Conservation (phyloP, 2,888 invertebrate species). For the Pomacea canaliculata region DNA sequence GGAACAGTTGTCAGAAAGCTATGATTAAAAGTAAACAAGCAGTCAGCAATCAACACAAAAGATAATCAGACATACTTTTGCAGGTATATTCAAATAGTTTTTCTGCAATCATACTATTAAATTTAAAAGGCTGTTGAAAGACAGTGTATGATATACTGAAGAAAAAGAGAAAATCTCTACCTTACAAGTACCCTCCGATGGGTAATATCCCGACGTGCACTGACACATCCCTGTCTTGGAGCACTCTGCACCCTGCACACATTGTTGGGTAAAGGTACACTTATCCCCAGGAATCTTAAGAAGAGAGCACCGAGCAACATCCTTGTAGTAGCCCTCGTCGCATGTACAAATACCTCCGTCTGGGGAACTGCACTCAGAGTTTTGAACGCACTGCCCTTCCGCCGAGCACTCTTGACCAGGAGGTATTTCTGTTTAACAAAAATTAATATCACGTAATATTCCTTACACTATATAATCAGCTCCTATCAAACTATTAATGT, state of each 20-base stretch:
- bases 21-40: too few relatives aligned
- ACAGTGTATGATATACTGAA: too few relatives aligned
- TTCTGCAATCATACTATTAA: too few relatives aligned
- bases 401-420: constrained; percentile 18
- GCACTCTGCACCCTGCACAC: constrained; percentile 25
- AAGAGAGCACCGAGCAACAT: constrained; percentile 17
- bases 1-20: too few relatives aligned
- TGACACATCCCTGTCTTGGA: constrained; percentile 24
- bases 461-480: not conserved
- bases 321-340: constrained; percentile 22
- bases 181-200: constrained; percentile 19
- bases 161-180: not conserved
- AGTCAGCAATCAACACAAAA: too few relatives aligned
- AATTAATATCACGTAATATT: not conserved
- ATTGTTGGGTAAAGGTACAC: constrained; percentile 18
- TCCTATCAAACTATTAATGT: too few relatives aligned
- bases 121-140: too few relatives aligned
- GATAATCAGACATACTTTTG: too few relatives aligned
- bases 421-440: constrained; percentile 17
- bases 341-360: constrained; percentile 20
- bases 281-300: constrained; percentile 14
- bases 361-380: constrained; percentile 26
- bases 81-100: too few relatives aligned
- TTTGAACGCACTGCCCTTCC: constrained; percentile 28
- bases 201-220: constrained; percentile 21